Evolutionary conservation across 2,888 invertebrate species (phyloP).

Genomic region (Gastrophysa polygoni): DNA sequence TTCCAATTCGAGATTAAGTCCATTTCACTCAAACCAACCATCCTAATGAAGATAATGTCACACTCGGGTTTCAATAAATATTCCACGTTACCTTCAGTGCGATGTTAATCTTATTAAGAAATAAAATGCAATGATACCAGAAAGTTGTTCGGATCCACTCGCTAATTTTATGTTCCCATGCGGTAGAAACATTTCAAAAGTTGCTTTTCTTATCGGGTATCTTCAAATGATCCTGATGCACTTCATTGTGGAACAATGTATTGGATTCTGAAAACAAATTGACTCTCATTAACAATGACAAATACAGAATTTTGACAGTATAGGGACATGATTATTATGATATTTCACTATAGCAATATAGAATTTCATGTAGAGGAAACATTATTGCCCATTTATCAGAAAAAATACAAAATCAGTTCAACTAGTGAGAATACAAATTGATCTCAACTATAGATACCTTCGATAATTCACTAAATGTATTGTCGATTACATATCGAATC

Average conservation of each 20-base stretch:
- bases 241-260: not conserved
- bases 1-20: conserved; percentile 17
- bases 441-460: too few relatives aligned
- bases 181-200: conserved; percentile 1
- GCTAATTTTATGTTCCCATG: conserved; percentile 26
- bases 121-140: conserved; percentile 14
- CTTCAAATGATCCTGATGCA: conserved; percentile 7
- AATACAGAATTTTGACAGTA: too few relatives aligned
- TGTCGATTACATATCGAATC: too few relatives aligned
- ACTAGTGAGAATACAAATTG: too few relatives aligned
- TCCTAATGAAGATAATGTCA: conserved; percentile 9
- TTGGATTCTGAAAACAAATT: not conserved
- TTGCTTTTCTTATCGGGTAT: not conserved
- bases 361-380: too few relatives aligned
- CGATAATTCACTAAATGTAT: too few relatives aligned
- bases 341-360: too few relatives aligned
- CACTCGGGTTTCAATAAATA: conserved; percentile 6
- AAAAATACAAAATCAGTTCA: too few relatives aligned
- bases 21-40: conserved; percentile 10
- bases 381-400: too few relatives aligned
- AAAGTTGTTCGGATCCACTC: conserved; percentile 22
- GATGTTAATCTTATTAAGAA: conserved; percentile 3
- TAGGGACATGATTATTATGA: too few relatives aligned
- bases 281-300: too few relatives aligned
- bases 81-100: not conserved